These are phyloP conservation scores for Petromus typicus DNA, from an alignment of 2,113 vertebrate genomes.

Conservation along the genomic window DNA sequence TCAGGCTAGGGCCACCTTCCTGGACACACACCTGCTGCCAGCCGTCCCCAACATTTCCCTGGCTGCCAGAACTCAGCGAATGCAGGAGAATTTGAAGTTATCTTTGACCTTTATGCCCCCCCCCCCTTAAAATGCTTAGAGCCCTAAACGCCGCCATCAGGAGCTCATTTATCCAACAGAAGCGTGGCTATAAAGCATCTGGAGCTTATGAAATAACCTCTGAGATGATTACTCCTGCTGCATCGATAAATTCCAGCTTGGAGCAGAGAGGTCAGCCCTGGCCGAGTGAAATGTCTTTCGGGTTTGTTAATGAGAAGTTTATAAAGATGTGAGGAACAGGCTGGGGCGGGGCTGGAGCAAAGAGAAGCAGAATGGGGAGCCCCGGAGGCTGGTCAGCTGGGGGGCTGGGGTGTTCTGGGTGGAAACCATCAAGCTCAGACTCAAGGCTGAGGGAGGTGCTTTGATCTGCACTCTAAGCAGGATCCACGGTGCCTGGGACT, in stretches of 20 bases:
- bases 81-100: conserved; percentile 69
- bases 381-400: rapidly evolving
- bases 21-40: background rate
- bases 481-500: rapidly evolving
- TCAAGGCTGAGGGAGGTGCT: rapidly evolving
- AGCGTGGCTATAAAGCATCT: conserved; percentile 74
- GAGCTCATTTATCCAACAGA: conserved; percentile 82
- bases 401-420: background rate
- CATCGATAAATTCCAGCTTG: conserved; percentile 75
- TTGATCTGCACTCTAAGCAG: background rate
- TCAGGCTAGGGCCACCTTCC: background rate
- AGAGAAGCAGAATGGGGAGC: background rate
- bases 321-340: conserved; percentile 49
- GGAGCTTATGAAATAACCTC: conserved; percentile 75
- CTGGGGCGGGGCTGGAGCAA: background rate
- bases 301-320: conserved; percentile 80
- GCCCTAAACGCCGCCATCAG: conserved; percentile 79
- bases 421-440: rapidly evolving
- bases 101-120: conserved; percentile 81
- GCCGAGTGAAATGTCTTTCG: conserved; percentile 77
- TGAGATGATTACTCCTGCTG: conserved; percentile 80
- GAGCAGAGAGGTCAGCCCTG: conserved; percentile 82
- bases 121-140: conserved; percentile 82
- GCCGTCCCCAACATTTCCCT: background rate
- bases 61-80: conserved; percentile 36